A percentile compares a stretch with the other conserved stretches of the same genome.
Conservation (phyloP, 2,888 invertebrate species). For the Lithosia quadra region DNA sequence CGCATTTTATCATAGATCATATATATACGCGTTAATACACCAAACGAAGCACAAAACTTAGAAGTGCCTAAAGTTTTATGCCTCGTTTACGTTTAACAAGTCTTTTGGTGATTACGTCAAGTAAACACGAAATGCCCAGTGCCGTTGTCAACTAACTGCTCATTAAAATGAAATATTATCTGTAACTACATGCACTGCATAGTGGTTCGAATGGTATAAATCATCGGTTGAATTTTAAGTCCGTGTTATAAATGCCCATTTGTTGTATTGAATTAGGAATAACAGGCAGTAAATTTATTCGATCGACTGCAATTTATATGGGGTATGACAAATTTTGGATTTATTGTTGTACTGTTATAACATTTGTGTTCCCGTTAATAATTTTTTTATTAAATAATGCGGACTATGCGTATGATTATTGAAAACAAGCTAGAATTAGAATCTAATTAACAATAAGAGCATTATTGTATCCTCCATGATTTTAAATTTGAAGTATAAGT, state of each 20-base stretch:
- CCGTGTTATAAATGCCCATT: conserved; percentile 11
- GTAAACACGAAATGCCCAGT: conserved; percentile 36
- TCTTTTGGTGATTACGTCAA: conserved; percentile 30
- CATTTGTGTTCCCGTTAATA: background rate
- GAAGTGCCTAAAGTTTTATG: background rate
- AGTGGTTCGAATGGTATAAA: conserved; percentile 29
- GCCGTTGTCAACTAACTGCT: conserved; percentile 44
- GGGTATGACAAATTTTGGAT: background rate
- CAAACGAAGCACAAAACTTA: no score
- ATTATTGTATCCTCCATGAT: no score
- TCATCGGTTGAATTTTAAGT: conserved; percentile 30
- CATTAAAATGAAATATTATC: conserved; percentile 54
- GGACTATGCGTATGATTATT: no score
- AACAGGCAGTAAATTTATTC: background rate
- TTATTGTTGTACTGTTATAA: background rate
- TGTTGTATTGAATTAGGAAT: conserved; percentile 14
- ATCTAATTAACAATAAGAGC: no score
- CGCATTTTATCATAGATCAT: no score
- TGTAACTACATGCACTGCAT: conserved; percentile 33
- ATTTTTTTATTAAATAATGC: no score
- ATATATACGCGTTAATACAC: no score
- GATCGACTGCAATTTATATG: background rate
- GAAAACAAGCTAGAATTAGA: no score
- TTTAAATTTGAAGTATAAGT: no score
- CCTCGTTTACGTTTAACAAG: background rate